Conservation (phyloP, 2,113 vertebrate genomes). For the Cynopterus brachyotis region DNA sequence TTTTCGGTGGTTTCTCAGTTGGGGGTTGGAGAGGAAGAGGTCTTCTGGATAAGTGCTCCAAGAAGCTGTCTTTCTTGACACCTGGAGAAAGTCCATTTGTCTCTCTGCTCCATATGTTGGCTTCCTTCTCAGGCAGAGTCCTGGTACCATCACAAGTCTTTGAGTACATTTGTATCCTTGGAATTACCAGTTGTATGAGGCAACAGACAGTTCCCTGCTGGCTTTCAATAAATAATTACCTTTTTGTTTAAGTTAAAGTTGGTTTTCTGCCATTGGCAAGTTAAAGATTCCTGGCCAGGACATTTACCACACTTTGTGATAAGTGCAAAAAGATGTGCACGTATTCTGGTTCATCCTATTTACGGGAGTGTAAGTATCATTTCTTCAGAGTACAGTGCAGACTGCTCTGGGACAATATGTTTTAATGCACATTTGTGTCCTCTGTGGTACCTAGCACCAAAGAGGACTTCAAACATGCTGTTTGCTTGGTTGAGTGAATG, state of each 20-base stretch:
- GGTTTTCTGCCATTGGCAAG: neutral
- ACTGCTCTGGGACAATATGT: neutral
- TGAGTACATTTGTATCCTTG: neutral
- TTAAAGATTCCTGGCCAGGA: neutral
- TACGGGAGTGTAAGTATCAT: neutral
- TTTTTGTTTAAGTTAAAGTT: slow-evolving; percentile 4
- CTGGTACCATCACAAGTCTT: neutral
- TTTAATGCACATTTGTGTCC: neutral
- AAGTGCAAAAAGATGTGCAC: neutral
- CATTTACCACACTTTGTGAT: neutral
- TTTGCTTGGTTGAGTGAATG: neutral
- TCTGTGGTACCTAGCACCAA: neutral
- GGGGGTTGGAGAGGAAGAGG: neutral
- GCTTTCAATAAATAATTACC: neutral
- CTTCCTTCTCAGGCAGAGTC: neutral
- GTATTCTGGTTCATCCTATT: neutral
- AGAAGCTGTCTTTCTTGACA: neutral
- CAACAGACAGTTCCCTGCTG: neutral
- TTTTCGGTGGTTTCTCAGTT: neutral
- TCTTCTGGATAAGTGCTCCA: neutral
- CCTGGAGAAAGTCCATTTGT: neutral
- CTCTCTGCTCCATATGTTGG: neutral
- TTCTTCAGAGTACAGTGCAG: neutral
- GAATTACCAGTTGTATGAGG: neutral
- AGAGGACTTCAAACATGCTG: neutral